Evolutionary conservation across 2,888 invertebrate genomes (phyloP).

Genomic region (Aporophyla nigra): DNA sequence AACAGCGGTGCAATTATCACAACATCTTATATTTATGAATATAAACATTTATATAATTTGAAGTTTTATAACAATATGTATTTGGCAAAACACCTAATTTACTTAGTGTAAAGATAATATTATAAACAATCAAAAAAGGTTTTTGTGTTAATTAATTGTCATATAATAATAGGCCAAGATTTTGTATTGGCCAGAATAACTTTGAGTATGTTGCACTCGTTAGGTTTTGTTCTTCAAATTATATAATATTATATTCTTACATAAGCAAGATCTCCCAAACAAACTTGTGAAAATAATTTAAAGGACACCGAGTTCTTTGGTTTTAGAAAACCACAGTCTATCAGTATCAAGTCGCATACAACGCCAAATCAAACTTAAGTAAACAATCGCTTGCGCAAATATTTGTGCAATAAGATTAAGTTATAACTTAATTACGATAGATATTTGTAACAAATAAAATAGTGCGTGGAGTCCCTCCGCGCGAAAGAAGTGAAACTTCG

Average conservation of each 20-base stretch:
- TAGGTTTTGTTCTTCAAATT: not conserved
- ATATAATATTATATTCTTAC: not conserved
- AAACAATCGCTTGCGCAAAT: constrained; percentile 48
- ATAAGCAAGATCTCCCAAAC: not conserved
- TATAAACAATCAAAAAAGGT: not conserved
- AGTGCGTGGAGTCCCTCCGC: no score
- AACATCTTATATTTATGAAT: not conserved
- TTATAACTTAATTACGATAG: not conserved
- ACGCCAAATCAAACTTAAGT: not conserved
- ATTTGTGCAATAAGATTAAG: constrained; percentile 15
- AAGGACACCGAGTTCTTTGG: not conserved
- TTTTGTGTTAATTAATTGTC: not conserved
- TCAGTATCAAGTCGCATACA: constrained; percentile 7
- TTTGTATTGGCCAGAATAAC: not conserved
- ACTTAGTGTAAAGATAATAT: not conserved
- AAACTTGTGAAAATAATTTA: not conserved
- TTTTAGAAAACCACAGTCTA: constrained; percentile 4
- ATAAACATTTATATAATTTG: constrained; percentile 21
- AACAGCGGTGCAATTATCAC: constrained; percentile 22
- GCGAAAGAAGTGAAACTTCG: no score
- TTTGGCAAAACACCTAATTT: constrained; percentile 2
- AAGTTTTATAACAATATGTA: not conserved
- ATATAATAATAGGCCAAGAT: not conserved
- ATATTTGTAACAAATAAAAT: not conserved
- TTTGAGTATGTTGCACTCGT: not conserved